Evolutionary conservation across 1,140 invertebrate species (phyloP).

Genomic region (Agrilus planipennis): DNA sequence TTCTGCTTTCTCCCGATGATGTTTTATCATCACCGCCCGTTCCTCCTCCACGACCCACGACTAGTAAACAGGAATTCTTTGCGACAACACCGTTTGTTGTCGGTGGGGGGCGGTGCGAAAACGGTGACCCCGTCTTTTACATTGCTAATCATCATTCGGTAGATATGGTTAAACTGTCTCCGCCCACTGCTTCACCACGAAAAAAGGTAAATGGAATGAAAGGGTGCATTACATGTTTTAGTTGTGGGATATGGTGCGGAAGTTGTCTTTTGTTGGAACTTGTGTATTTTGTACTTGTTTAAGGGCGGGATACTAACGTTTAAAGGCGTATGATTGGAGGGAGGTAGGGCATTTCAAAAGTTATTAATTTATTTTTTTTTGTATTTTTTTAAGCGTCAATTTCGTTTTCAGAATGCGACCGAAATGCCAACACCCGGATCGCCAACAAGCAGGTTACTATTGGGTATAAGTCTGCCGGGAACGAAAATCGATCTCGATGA

Average conservation of each 20-base stretch:
- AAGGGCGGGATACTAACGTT: too few species aligned
- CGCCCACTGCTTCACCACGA: constrained; percentile 26
- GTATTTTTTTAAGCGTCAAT: too few species aligned
- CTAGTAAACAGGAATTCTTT: constrained; percentile 22
- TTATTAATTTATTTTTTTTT: too few species aligned
- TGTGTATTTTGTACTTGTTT: too few species aligned
- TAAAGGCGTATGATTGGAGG: too few species aligned
- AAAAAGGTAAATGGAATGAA: constrained; percentile 29
- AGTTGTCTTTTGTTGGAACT: too few species aligned
- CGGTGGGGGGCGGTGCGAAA: constrained; percentile 29
- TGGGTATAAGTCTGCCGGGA: constrained; percentile 37
- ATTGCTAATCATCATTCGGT: constrained; percentile 29
- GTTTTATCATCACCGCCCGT: constrained; percentile 23
- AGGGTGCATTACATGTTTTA: too few species aligned
- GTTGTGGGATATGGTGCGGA: too few species aligned
- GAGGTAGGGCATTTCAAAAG: too few species aligned
- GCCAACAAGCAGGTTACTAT: constrained; percentile 70
- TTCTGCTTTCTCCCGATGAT: constrained; percentile 27
- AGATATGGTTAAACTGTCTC: constrained; percentile 32
- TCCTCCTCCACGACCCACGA: constrained; percentile 13
- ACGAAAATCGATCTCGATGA: too few species aligned
- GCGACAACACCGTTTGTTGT: constrained; percentile 30
- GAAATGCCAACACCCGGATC: constrained; percentile 66
- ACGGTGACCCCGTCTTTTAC: constrained; percentile 32
- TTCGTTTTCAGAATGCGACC: constrained; percentile 26